These are phyloP conservation scores for Pogonophryne albipinna DNA, from an alignment of 2,797 vertebrate genomes.

Conservation along the genomic window DNA sequence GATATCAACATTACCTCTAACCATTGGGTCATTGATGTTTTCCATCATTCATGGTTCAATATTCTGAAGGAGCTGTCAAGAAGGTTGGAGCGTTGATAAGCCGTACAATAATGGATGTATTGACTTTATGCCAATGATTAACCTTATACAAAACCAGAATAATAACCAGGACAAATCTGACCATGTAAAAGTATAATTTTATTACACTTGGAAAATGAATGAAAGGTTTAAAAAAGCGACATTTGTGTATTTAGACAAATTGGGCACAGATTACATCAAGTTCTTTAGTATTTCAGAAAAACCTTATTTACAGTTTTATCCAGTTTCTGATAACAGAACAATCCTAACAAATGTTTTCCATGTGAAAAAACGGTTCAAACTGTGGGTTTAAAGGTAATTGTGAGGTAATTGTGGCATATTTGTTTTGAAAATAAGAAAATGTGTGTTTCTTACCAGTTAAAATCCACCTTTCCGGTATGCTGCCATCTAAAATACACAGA, in stretches of 20 bases:
- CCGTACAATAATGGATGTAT: not conserved
- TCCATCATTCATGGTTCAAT: slow-evolving; percentile 58
- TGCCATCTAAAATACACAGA: slow-evolving; percentile 10
- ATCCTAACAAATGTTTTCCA: slow-evolving; percentile 1
- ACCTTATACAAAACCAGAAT: slow-evolving; percentile 5
- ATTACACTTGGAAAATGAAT: not conserved
- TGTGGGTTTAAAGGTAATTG: not conserved
- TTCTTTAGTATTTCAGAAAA: not conserved
- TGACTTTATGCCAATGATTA: slow-evolving; percentile 18
- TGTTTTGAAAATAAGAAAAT: slow-evolving; percentile 8
- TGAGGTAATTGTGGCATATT: not conserved
- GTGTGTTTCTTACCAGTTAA: slow-evolving; percentile 7
- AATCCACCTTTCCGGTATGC: not conserved
- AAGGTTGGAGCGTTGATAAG: slow-evolving; percentile 12
- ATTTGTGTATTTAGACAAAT: not conserved
- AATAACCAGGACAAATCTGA: slow-evolving; percentile 10
- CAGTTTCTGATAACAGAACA: not conserved
- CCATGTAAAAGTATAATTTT: not conserved
- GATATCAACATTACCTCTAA: slow-evolving; percentile 44
- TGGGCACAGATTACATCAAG: not conserved
- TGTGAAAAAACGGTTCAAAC: not conserved
- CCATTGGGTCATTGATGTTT: slow-evolving; percentile 37
- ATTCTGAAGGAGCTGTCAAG: slow-evolving; percentile 31
- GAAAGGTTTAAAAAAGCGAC: not conserved
- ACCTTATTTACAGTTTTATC: not conserved